A percentile compares a stretch with the other conserved stretches of the same genome.
These are phyloP conservation scores for Felis chaus DNA, from an alignment of 2,113 vertebrate species.

Conservation along the genomic window DNA sequence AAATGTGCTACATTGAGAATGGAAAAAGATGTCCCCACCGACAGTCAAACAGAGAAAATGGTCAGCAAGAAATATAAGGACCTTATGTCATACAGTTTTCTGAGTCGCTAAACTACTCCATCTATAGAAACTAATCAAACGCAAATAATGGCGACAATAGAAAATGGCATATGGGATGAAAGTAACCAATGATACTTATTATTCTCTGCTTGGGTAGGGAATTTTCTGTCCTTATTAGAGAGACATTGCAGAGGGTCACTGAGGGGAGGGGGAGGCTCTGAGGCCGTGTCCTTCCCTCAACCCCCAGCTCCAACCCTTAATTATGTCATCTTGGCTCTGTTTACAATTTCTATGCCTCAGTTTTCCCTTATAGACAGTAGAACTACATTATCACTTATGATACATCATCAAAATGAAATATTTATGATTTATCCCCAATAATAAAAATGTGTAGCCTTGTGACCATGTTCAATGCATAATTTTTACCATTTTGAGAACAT, in stretches of 20 bases:
- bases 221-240: rapidly evolving
- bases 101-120: not conserved
- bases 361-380: not conserved
- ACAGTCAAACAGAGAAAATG: not conserved
- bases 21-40: not conserved
- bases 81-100: not conserved
- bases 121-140: not conserved
- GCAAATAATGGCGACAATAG: not conserved
- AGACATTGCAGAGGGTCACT: rapidly evolving
- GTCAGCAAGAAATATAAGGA: not conserved
- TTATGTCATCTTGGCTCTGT: too few relatives aligned
- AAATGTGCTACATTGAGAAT: not conserved
- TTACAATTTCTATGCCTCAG: not conserved
- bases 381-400: not conserved
- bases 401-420: not conserved
- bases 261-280: rapidly evolving
- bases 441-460: not conserved
- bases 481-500: not conserved
- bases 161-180: not conserved
- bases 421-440: not conserved
- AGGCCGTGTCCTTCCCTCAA: rapidly evolving
- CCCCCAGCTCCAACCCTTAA: not conserved
- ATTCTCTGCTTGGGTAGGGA: not conserved
- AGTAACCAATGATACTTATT: not conserved
- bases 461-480: not conserved